Evolutionary conservation across 2,797 vertebrate genomes (phyloP).

Genomic region (Argyrosomus regius): DNA sequence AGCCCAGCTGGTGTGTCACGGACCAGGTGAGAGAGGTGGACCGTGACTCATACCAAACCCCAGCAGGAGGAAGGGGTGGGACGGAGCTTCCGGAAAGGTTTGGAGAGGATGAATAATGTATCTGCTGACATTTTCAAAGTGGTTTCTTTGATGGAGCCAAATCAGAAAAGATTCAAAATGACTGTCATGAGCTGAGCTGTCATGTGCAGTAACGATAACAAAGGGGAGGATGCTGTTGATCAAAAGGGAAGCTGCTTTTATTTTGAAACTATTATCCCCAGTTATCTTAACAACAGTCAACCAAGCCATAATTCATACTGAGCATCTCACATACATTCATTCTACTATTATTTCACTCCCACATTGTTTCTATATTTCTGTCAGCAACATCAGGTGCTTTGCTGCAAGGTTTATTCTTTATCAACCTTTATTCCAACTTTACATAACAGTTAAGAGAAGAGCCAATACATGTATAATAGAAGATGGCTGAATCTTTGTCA

Average conservation of each 20-base stretch:
- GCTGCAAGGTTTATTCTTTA: not conserved
- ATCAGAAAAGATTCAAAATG: conserved; percentile 21
- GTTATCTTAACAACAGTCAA: not conserved
- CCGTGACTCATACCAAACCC: conserved; percentile 46
- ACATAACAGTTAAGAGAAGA: not conserved
- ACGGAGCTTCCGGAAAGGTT: conserved; percentile 1
- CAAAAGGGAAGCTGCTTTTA: conserved; percentile 14
- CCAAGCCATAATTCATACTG: conserved; percentile 18
- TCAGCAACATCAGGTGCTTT: not conserved
- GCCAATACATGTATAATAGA: not conserved
- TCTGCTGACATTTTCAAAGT: conserved; percentile 64
- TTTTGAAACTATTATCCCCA: not conserved
- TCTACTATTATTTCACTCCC: not conserved
- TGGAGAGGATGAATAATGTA: conserved; percentile 41
- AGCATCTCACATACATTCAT: not conserved
- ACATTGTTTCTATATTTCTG: not conserved
- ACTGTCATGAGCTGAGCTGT: not conserved
- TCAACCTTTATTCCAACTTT: not conserved
- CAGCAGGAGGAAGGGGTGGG: conserved; percentile 3
- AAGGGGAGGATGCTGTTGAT: not conserved
- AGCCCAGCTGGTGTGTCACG: conserved; percentile 1
- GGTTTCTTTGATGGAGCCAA: conserved; percentile 26
- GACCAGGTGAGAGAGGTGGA: conserved; percentile 10
- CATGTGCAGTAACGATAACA: not conserved
- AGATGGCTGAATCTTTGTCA: not conserved